Base-by-base conservation (phyloP, 2,113 vertebrate species). In the Orientallactaga bullata region DNA sequence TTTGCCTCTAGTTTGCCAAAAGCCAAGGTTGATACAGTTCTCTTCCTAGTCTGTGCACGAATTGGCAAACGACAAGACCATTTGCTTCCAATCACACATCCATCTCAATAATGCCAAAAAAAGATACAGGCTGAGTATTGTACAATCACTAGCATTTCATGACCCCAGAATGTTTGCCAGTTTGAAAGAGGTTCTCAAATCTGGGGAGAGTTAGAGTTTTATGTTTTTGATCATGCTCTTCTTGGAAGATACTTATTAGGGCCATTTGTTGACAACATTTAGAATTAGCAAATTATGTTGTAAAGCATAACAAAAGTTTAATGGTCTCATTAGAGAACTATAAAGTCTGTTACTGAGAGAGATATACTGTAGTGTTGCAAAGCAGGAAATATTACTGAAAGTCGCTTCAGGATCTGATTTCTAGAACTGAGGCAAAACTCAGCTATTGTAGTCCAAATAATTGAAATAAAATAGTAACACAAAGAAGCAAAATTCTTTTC, bases 181-280 rank as follows among this genome's bases (percentile, higher is more conserved):
- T 88, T 71, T 92, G 88, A 89, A 91, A 92, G 95, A 88, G 61
- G 72, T 86, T 51, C 79, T 90, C 4, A 17, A 77, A 92, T 94
- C 32, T 2, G 24, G 69, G 55, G 55, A 60, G 42, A 85, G 88
- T 77, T 74, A 66, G 42, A 15, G 89, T 85, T 94, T 90, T 74
- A 80, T 91, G 78, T 21, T 94, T 96, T 93, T 83, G 92, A 95
- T 95, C 79, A 74, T 15, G 86, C 42, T 92, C 90, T 79, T 95
- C 84, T 95, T 80, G 96, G 94, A 96, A 94, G 85, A 88, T 68
- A 68, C 82, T 95, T 96, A 91, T 63, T 85, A 94, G 78, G 35
- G 47, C 90, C 82, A 42, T 94, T 96, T 95, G 95, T 85, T 95
- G 96, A 95, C 88, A 96, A 86, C 79, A 93, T 90, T 72, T 90